Percentiles rank a stretch among this genome's conserved stretches.
Conservation (phyloP, 2,797 vertebrate species). For the Tapera naevia region DNA sequence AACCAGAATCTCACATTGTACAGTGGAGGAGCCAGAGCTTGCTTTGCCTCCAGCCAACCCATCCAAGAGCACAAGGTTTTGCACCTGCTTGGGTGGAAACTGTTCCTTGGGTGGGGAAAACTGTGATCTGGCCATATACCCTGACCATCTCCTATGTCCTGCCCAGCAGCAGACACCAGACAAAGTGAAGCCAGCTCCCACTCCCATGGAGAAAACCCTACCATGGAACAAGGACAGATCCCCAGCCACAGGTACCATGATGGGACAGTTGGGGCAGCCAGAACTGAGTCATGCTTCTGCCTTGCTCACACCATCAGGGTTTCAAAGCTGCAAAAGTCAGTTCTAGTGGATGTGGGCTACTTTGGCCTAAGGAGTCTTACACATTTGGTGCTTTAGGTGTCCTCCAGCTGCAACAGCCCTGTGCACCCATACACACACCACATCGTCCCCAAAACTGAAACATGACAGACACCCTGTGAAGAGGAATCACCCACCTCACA, state of each 20-base stretch:
- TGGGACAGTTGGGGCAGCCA: neutral
- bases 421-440: too few relatives aligned
- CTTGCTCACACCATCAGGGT: neutral
- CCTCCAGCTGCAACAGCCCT: neutral
- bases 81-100: neutral
- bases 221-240: neutral
- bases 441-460: neutral
- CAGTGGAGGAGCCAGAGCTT: neutral
- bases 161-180: neutral
- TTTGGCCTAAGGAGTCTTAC: neutral
- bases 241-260: neutral
- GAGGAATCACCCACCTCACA: neutral
- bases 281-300: neutral
- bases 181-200: neutral
- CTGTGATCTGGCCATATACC: accelerated
- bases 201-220: neutral
- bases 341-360: neutral
- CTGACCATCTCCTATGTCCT: neutral
- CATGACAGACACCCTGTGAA: neutral
- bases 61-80: neutral
- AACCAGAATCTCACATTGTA: accelerated
- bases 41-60: neutral
- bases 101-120: neutral
- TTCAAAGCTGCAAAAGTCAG: neutral
- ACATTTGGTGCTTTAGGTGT: neutral